phyloP scores from a whole-genome alignment of 2,797 vertebrate species.

The Enteromius trimaculatus region DNA sequence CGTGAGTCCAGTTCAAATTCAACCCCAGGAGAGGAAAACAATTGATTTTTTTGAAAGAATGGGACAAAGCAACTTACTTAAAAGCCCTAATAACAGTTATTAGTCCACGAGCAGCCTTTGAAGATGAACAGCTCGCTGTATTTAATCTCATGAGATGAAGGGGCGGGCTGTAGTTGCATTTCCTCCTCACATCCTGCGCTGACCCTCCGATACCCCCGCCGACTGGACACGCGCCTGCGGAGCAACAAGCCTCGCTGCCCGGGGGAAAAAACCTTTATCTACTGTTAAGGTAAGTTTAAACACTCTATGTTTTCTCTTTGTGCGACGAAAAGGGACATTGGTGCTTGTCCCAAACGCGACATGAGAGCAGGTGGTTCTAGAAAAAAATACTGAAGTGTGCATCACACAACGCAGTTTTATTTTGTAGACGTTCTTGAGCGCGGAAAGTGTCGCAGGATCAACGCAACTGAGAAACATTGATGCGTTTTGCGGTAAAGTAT shows the following conservation, averaged over 20 bases:
- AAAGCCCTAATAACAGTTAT: slow-evolving; percentile 7
- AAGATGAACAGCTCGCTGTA: slow-evolving; percentile 17
- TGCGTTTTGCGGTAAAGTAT: slow-evolving; percentile 16
- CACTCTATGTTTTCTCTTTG: not conserved
- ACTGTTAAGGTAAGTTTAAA: slow-evolving; percentile 1
- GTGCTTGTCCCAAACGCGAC: slow-evolving; percentile 13
- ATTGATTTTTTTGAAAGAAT: slow-evolving; percentile 20
- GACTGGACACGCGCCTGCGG: slow-evolving; percentile 28
- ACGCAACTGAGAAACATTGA: not conserved
- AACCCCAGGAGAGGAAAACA: not conserved
- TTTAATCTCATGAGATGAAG: slow-evolving; percentile 45
- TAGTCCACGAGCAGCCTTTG: slow-evolving; percentile 14
- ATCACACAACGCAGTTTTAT: slow-evolving; percentile 2
- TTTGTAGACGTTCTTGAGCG: not conserved
- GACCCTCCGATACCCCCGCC: slow-evolving; percentile 46
- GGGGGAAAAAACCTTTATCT: not conserved
- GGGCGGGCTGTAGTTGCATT: slow-evolving; percentile 46
- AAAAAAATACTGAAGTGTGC: not conserved
- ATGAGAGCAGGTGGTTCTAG: slow-evolving; percentile 12
- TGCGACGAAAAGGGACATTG: not conserved
- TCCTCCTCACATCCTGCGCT: slow-evolving; percentile 46
- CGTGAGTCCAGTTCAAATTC: not conserved
- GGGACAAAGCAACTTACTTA: slow-evolving; percentile 18
- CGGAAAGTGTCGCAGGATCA: not conserved
- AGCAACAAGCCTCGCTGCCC: slow-evolving; percentile 46